Percentiles rank a stretch among this genome's conserved stretches.
phyloP scores from a whole-genome alignment of 2,888 invertebrate species.

The Allacma fusca region DNA sequence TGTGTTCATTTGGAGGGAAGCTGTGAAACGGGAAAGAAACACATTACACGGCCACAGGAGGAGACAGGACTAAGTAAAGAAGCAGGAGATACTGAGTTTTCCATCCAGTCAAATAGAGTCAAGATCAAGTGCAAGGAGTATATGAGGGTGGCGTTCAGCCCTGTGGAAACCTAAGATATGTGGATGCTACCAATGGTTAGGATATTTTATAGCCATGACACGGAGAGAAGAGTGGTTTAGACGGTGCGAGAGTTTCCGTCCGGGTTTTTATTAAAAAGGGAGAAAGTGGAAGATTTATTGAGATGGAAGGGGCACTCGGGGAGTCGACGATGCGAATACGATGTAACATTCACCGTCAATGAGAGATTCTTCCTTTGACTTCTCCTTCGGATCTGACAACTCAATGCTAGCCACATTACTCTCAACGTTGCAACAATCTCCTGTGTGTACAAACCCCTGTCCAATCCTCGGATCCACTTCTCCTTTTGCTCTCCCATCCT shows the following conservation, averaged over 20 bases:
- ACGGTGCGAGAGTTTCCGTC: conserved; percentile 36
- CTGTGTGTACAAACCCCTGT: background rate
- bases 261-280: conserved; percentile 41
- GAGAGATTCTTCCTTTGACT: conserved; percentile 38
- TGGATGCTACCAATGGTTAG: background rate
- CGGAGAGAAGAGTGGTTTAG: conserved; percentile 36
- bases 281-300: conserved; percentile 44
- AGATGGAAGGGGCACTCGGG: conserved; percentile 40
- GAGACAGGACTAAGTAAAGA: background rate
- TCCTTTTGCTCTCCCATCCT: background rate
- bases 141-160: background rate
- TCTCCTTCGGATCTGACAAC: conserved; percentile 17
- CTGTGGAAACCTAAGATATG: conserved; percentile 7
- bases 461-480: background rate
- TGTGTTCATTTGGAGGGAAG: background rate
- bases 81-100: background rate
- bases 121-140: conserved; percentile 30
- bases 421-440: background rate
- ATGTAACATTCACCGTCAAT: conserved; percentile 25
- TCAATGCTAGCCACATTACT: conserved; percentile 15
- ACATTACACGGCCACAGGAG: background rate
- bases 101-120: conserved; percentile 26
- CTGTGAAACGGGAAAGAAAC: background rate
- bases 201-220: conserved; percentile 17
- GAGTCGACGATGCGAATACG: conserved; percentile 25